Base-by-base conservation (phyloP, 2,888 invertebrate species). In the Azorinus chamasolen region DNA sequence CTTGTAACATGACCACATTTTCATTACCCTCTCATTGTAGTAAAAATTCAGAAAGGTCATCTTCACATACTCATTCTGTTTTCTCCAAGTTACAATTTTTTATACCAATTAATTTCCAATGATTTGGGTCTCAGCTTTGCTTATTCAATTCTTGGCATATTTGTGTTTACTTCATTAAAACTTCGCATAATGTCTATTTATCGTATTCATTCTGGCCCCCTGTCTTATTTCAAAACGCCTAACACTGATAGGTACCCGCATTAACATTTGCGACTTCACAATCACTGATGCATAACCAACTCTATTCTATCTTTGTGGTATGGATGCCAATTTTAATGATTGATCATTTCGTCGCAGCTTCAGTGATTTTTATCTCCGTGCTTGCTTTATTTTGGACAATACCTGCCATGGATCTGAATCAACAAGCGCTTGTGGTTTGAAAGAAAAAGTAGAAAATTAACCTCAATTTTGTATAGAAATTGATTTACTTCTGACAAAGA, bases 341-440 rank as follows among this genome's bases (percentile, higher is more conserved):
- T 74, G 79, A 74, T 79, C 65, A 65, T 53, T 37, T 22, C 53
- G 46, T 51, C 62, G 53, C 69, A 79, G 73, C 78, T 65, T 79
- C 78, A 48, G 39, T 22, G 73, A 79, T 79, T 70, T 32, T 79
- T 74, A 79, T 79, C 79, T 46, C 62, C 45, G 16, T 32, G 37
- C 53, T 65, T 61, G 62, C 64, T 65, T 70, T 62, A 74, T n/a
- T n/a, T 20, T 43, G 53, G 39, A 74, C 79, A 73, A 79, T 79
- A 63, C 57, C 65, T 79, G 79, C 57, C 79, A 79, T 25, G 59
- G 43, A 63, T 57, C 48, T 74, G 41, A 73, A 79, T 70, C 57
- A 54, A 70, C 65, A 62, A 57, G 41, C 45, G 54, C 50, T 73
- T 65, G 53, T 65, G 59, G 24, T 32, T 55, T 10, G 43, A 37